Conservation (phyloP, 1,140 invertebrate species). For the Acromyrmex echinatior region DNA sequence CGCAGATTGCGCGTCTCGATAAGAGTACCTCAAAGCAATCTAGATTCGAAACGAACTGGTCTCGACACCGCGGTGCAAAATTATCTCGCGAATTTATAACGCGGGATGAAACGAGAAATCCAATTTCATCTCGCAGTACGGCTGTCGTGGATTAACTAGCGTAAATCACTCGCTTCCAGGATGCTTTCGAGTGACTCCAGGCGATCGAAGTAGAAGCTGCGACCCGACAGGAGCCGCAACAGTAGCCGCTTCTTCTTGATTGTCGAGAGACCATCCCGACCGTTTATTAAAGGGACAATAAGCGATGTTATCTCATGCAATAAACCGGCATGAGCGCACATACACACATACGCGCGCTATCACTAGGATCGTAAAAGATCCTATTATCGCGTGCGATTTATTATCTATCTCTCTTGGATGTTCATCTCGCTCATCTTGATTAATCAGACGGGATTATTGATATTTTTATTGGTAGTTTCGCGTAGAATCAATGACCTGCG, state of each 20-base stretch:
- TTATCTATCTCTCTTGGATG: constrained; percentile 2
- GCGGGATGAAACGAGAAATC: constrained; percentile 43
- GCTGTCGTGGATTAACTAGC: background rate
- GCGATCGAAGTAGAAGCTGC: constrained; percentile 5
- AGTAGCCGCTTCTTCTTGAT: constrained; percentile 26
- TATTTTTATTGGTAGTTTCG: constrained; percentile 35
- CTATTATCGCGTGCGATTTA: constrained; percentile 62
- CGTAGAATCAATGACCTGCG: background rate
- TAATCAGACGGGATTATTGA: constrained; percentile 27
- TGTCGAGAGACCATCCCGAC: constrained; percentile 19
- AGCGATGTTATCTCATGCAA: constrained; percentile 61
- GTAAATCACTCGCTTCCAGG: constrained; percentile 24
- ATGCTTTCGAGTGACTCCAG: constrained; percentile 15
- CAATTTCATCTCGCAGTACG: constrained; percentile 33
- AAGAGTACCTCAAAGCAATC: constrained; percentile 8
- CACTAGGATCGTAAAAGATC: constrained; percentile 3
- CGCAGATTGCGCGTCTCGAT: background rate
- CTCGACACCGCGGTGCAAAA: background rate
- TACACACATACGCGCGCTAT: background rate
- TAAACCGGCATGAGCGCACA: background rate
- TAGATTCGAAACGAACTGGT: constrained; percentile 6
- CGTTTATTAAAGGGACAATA: constrained; percentile 67
- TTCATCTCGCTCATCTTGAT: background rate
- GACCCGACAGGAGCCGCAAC: constrained; percentile 22
- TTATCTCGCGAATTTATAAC: constrained; percentile 41